These are phyloP conservation scores for Anthoptus insignis DNA, from an alignment of 2,888 invertebrate genomes.

Conservation along the genomic window DNA sequence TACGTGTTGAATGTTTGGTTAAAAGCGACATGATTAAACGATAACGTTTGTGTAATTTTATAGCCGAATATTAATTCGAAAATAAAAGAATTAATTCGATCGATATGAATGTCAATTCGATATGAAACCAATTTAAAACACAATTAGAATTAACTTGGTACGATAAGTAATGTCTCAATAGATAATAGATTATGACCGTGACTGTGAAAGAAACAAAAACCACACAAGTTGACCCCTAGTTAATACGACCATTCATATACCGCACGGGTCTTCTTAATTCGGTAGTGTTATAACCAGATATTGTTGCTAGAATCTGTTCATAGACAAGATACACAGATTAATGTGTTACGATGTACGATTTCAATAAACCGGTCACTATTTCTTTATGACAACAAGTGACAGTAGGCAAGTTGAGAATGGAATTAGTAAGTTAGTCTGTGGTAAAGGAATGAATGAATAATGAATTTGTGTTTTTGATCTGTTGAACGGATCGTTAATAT, in stretches of 20 bases:
- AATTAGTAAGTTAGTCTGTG: too few species aligned
- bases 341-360: not conserved
- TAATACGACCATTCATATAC: not conserved
- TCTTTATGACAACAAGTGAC: too few species aligned
- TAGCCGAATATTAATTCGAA: not conserved
- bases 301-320: not conserved
- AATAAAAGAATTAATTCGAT: not conserved
- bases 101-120: not conserved
- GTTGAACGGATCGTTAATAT: not conserved
- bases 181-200: not conserved
- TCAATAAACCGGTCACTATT: too few species aligned
- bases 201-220: not conserved
- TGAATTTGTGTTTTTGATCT: not conserved
- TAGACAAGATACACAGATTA: not conserved
- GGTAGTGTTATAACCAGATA: not conserved
- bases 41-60: not conserved
- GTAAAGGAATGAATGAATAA: not conserved
- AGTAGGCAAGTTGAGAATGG: too few species aligned
- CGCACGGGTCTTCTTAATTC: not conserved
- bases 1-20: conserved; percentile 1
- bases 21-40: not conserved
- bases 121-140: not conserved
- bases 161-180: not conserved
- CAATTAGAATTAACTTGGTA: not conserved
- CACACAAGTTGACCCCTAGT: not conserved